Evolutionary conservation across 2,797 vertebrate species (phyloP).

Genomic region (Craterocephalus amniculus): DNA sequence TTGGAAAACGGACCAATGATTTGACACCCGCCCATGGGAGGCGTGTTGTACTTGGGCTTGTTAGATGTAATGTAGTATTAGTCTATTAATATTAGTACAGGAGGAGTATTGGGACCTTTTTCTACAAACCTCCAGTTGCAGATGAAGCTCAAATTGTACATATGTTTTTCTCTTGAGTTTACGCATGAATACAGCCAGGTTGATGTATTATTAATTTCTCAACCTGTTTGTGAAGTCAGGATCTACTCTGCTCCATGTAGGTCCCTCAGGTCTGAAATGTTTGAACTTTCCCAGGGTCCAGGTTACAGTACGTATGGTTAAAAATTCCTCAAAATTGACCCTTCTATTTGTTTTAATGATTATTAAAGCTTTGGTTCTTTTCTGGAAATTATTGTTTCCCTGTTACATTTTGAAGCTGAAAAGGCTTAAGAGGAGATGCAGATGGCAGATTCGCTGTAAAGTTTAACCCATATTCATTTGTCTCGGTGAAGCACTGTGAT

Average conservation of each 20-base stretch:
- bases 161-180: not conserved
- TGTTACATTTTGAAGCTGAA: not conserved
- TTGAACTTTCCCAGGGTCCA: not conserved
- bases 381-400: not conserved
- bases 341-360: not conserved
- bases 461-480: not conserved
- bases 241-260: not conserved
- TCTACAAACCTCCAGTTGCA: conserved; percentile 29
- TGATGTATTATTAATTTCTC: not conserved
- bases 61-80: conserved; percentile 40
- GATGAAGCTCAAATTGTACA: conserved; percentile 47
- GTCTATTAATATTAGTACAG: conserved; percentile 22
- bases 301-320: not conserved
- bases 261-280: not conserved
- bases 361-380: not conserved
- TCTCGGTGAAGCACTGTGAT: not conserved
- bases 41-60: conserved; percentile 67
- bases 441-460: not conserved
- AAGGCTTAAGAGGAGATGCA: not conserved
- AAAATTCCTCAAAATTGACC: not conserved
- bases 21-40: conserved; percentile 60
- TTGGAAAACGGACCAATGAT: conserved; percentile 63
- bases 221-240: not conserved
- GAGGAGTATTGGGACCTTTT: conserved; percentile 63
- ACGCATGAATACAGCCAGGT: not conserved